These are phyloP conservation scores for Eulemur rufifrons DNA, from an alignment of 2,113 vertebrate species.

Conservation along the genomic window DNA sequence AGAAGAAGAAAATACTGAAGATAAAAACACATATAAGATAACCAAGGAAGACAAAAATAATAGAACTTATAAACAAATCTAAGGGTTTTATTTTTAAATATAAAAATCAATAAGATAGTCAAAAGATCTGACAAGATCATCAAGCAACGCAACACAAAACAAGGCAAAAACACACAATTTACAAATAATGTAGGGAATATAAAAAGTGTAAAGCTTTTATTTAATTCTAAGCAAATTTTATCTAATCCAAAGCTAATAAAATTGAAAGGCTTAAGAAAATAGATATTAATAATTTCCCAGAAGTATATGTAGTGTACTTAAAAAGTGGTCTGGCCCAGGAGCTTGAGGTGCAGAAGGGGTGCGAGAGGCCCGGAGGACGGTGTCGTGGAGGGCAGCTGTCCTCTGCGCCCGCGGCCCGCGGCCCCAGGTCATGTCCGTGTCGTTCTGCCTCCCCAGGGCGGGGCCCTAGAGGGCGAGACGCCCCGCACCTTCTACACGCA, in stretches of 20 bases:
- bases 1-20: not conserved
- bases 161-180: not conserved
- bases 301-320: not conserved
- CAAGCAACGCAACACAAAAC: not conserved
- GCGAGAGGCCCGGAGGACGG: not conserved
- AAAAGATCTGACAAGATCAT: not conserved
- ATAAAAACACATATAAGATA: not conserved
- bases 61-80: not conserved
- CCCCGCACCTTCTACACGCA: conserved; percentile 88
- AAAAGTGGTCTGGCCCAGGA: not conserved
- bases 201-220: not conserved
- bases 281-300: not conserved
- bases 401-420: too few species aligned
- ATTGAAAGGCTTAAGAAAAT: not conserved
- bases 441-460: conserved; percentile 82
- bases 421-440: not conserved
- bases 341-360: not conserved
- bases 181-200: not conserved
- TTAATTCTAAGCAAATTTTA: not conserved
- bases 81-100: not conserved
- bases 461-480: conserved; percentile 88
- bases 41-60: not conserved
- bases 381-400: too few species aligned
- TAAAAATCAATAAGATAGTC: not conserved
- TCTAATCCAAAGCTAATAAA: not conserved